Conservation (phyloP, 1,140 invertebrate genomes). For the Diuraphis noxia region DNA sequence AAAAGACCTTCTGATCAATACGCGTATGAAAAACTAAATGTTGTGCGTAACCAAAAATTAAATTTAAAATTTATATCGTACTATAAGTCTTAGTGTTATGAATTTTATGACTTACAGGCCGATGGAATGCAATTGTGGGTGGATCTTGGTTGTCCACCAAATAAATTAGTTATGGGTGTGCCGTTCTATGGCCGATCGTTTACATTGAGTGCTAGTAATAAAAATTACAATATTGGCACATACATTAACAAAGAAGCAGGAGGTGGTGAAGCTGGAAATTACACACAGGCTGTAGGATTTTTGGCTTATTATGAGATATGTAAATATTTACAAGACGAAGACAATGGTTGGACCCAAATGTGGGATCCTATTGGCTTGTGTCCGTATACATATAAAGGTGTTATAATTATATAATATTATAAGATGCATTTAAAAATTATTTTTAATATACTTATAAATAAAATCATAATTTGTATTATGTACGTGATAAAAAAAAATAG, state of each 20-base stretch:
- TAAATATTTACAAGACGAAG: conserved; percentile 59
- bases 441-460: background rate
- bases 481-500: conserved; percentile 58
- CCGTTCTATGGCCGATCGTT: conserved; percentile 65
- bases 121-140: conserved; percentile 84
- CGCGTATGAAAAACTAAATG: conserved; percentile 84
- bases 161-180: conserved; percentile 80
- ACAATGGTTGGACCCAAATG: conserved; percentile 73
- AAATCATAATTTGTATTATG: conserved; percentile 13
- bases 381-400: conserved; percentile 82
- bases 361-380: conserved; percentile 81
- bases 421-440: background rate
- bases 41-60: conserved; percentile 66
- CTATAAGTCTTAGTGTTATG: background rate
- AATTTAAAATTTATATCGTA: background rate
- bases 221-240: conserved; percentile 78
- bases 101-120: conserved; percentile 65
- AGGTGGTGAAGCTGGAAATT: conserved; percentile 80
- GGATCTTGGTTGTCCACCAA: conserved; percentile 79
- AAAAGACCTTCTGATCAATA: conserved; percentile 82
- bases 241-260: conserved; percentile 73
- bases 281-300: conserved; percentile 82
- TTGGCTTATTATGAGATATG: conserved; percentile 73
- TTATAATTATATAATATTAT: background rate
- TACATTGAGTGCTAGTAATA: conserved; percentile 69